Evolutionary conservation across 2,113 vertebrate genomes (phyloP).

Genomic region (Columba livia): DNA sequence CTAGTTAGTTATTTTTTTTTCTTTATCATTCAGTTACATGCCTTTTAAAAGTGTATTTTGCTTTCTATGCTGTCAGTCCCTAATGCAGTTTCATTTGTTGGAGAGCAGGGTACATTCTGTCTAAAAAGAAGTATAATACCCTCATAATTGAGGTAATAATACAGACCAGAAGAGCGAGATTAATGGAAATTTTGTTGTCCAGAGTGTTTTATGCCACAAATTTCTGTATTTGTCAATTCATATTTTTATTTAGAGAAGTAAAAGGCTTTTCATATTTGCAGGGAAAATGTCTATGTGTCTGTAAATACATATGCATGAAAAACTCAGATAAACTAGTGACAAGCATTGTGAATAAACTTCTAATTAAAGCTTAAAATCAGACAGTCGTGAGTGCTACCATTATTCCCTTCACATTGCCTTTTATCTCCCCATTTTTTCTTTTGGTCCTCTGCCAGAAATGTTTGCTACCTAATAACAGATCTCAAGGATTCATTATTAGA

Average conservation of each 20-base stretch:
- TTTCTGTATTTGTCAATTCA: neutral
- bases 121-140: neutral
- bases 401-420: neutral
- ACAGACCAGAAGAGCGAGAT: neutral
- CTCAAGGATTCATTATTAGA: neutral
- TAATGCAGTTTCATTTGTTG: neutral
- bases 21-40: neutral
- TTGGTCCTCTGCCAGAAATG: neutral
- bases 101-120: neutral
- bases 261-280: neutral
- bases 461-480: neutral
- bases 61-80: neutral
- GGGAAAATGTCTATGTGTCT: neutral
- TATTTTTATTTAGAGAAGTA: neutral
- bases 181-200: neutral
- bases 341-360: neutral
- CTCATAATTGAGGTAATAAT: neutral
- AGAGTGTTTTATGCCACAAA: neutral
- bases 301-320: neutral
- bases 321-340: neutral
- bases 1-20: neutral
- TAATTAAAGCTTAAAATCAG: neutral
- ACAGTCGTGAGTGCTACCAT: neutral
- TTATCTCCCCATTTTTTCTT: neutral
- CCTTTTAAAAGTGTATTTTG: neutral